Evolutionary conservation across 1,140 invertebrate genomes (phyloP).

Genomic region (Apis mellifera): Amel_HAv3.1 CM009931.2:15097501-15098000

Average conservation of each 20-base stretch:
- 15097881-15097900: constrained; percentile 19
- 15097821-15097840: constrained; percentile 19
- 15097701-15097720: constrained; percentile 63
- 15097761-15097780: constrained; percentile 56
- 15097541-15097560: constrained; percentile 12
- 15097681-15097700: constrained; percentile 63
- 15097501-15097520: constrained; percentile 9
- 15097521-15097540: constrained; percentile 36
- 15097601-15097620: constrained; percentile 25
- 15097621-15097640: constrained; percentile 43
- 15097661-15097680: constrained; percentile 32
- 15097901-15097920: constrained; percentile 14
- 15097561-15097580: not conserved
- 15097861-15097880: not conserved
- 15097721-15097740: constrained; percentile 63
- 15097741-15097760: constrained; percentile 41
- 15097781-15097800: constrained; percentile 43
- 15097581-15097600: not conserved
- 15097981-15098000: constrained; percentile 42
- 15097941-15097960: constrained; percentile 21
- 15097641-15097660: constrained; percentile 1
- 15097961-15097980: constrained; percentile 34
- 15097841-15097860: not conserved
- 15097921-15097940: not conserved
- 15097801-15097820: constrained; percentile 10